These are phyloP conservation scores for Drepanosiphum platanoidis DNA, from an alignment of 2,888 invertebrate species.

Conservation along the genomic window DNA sequence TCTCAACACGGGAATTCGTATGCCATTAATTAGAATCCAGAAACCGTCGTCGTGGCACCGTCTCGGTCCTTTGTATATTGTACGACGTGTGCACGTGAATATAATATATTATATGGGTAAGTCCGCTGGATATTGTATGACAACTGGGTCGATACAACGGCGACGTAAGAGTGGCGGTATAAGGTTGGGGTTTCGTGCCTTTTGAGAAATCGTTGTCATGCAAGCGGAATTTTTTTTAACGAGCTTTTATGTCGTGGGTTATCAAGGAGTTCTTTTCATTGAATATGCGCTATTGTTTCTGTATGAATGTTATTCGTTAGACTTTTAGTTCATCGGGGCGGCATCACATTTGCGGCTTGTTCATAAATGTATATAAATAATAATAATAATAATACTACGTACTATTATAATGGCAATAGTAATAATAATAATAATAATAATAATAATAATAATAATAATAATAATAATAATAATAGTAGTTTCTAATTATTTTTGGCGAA, in stretches of 20 bases:
- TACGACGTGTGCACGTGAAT: neutral
- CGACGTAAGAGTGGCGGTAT: neutral
- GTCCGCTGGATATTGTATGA: constrained; percentile 14
- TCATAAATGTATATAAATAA: neutral
- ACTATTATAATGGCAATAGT: too few species aligned
- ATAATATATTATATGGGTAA: neutral
- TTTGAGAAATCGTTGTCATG: constrained; percentile 17
- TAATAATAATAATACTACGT: too few species aligned
- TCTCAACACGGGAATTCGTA: neutral
- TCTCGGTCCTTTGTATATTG: neutral
- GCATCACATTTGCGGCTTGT: neutral
- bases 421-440: too few species aligned
- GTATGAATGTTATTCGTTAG: neutral
- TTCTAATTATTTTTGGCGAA: too few species aligned
- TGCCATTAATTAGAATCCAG: neutral
- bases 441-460: too few species aligned
- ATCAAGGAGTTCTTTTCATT: neutral
- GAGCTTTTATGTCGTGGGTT: neutral
- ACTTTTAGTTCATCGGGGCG: neutral
- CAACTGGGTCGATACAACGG: constrained; percentile 34
- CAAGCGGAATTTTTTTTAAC: constrained; percentile 28
- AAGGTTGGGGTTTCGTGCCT: neutral
- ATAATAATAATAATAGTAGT: too few species aligned
- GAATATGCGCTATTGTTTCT: neutral
- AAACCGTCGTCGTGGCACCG: neutral